Conservation (phyloP, 2,888 invertebrate genomes). For the Pammene fasciana region DNA sequence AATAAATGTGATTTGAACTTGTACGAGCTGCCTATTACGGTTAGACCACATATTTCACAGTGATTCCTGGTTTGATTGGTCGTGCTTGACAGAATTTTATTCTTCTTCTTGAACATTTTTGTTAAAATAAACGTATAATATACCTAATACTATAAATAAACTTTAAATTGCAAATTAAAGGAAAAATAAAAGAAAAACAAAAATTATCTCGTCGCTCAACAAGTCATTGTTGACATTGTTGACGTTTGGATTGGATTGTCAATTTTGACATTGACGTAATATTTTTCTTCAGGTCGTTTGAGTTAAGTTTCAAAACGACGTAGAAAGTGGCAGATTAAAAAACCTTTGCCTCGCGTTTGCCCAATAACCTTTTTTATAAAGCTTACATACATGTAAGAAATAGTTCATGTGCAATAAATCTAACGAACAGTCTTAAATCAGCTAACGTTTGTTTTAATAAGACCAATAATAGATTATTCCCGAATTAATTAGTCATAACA, state of each 20-base stretch:
- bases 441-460: background rate
- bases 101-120: conserved; percentile 47
- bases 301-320: conserved; percentile 12
- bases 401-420: background rate
- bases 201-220: conserved; percentile 18
- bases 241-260: background rate
- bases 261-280: conserved; percentile 7
- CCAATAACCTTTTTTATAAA: conserved; percentile 23
- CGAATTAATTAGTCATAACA: background rate
- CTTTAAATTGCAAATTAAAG: conserved; percentile 35
- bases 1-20: conserved; percentile 60
- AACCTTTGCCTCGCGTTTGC: background rate
- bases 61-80: conserved; percentile 46
- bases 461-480: too few species aligned
- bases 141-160: conserved; percentile 23
- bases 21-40: conserved; percentile 52
- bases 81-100: conserved; percentile 8
- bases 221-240: background rate
- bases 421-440: background rate
- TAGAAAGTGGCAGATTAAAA: background rate
- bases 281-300: background rate
- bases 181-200: conserved; percentile 38
- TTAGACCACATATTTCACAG: conserved; percentile 59
- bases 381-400: conserved; percentile 9
- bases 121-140: conserved; percentile 24